Percentiles rank a stretch among this genome's conserved stretches.
These are phyloP conservation scores for Mastomys coucha DNA, from an alignment of 2,113 vertebrate genomes.

Conservation along the genomic window DNA sequence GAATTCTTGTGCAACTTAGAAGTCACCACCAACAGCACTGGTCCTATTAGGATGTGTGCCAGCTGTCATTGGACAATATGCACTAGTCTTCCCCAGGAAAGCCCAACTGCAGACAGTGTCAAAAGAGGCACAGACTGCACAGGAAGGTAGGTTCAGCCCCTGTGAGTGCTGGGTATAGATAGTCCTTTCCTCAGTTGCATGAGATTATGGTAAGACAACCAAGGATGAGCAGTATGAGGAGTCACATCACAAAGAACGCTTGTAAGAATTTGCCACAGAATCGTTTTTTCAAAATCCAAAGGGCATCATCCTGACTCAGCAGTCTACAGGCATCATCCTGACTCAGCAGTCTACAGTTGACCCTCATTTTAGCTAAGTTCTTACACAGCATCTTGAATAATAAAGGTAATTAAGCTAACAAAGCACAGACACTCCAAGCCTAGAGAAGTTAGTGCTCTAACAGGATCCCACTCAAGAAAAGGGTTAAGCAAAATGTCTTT, in stretches of 20 bases:
- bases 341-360: background rate
- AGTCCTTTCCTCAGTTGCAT: background rate
- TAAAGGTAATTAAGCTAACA: too few species aligned
- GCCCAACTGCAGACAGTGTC: background rate
- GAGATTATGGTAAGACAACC: too few species aligned
- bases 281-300: conserved; percentile 5
- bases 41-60: background rate
- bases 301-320: background rate
- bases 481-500: background rate
- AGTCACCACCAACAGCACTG: rapidly evolving
- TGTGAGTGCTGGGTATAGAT: background rate
- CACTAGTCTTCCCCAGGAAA: too few species aligned
- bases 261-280: background rate
- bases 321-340: background rate
- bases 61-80: background rate
- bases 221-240: background rate
- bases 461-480: background rate
- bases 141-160: rapidly evolving
- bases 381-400: background rate
- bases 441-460: background rate
- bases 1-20: background rate
- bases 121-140: background rate
- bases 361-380: background rate
- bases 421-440: background rate
- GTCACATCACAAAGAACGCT: background rate